phyloP scores from a whole-genome alignment of 2,113 vertebrate species.

The Mellivora capensis region DNA sequence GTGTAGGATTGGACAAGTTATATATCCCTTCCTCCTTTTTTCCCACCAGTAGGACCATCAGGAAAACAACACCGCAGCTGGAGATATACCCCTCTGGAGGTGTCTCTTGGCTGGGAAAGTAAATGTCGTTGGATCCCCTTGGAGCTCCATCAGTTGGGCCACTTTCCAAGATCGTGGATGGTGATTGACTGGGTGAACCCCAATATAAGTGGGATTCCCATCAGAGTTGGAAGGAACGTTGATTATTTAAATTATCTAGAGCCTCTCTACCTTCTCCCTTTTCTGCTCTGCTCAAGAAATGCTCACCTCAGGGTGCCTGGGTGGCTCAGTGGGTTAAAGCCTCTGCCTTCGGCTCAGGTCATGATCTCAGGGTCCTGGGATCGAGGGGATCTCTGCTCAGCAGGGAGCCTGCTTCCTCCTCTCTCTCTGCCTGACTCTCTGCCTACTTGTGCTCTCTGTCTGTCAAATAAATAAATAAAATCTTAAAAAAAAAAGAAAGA shows the following conservation, averaged over 20 bases:
- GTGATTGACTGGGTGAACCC: background rate
- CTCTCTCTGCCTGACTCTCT: no score
- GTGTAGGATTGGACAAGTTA: background rate
- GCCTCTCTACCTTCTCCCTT: background rate
- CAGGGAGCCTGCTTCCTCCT: no score
- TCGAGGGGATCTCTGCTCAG: no score
- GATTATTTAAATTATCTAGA: background rate
- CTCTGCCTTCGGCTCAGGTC: no score
- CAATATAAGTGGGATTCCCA: background rate
- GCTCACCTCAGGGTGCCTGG: background rate
- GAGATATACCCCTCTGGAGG: background rate
- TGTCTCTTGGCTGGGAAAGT: background rate
- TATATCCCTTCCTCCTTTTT: background rate
- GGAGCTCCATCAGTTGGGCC: rapidly evolving
- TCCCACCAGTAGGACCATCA: no score
- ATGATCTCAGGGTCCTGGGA: no score
- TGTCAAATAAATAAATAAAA: no score
- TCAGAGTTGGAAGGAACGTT: background rate
- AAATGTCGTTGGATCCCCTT: background rate
- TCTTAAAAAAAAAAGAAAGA: no score
- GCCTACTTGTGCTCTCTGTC: no score
- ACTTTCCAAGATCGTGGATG: background rate
- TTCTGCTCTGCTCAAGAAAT: background rate
- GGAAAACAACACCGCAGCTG: background rate
- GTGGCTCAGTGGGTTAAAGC: no score